Conservation (phyloP, 2,113 vertebrate species). For the Andinoacara biseriatus region DNA sequence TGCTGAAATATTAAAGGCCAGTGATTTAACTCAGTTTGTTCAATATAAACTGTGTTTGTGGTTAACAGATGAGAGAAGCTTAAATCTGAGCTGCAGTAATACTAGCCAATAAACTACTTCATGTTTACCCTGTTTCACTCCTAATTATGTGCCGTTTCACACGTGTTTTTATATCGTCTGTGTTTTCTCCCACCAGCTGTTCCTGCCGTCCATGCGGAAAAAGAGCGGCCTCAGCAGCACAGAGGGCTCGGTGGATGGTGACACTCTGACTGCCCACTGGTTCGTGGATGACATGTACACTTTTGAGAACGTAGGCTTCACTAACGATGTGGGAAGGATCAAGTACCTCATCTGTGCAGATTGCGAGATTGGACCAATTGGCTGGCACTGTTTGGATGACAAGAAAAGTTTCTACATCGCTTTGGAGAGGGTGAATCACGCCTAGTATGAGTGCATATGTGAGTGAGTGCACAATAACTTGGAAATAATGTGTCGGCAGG, state of each 20-base stretch:
- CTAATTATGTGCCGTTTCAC: background rate
- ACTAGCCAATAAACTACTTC: background rate
- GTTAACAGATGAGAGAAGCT: background rate
- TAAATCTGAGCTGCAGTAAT: background rate
- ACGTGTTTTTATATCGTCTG: background rate
- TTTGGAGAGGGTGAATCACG: conserved; percentile 90
- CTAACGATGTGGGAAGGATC: conserved; percentile 92
- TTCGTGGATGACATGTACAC: conserved; percentile 93
- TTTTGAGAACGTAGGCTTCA: conserved; percentile 97
- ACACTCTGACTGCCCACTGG: conserved; percentile 90
- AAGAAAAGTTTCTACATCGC: conserved; percentile 94
- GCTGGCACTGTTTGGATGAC: conserved; percentile 96
- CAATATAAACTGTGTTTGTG: background rate
- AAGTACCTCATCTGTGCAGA: conserved; percentile 97
- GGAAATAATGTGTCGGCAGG: conserved; percentile 14
- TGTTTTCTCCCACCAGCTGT: conserved; percentile 80
- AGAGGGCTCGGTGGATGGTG: conserved; percentile 81
- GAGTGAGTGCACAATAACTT: conserved; percentile 35
- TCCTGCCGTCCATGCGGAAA: conserved; percentile 92
- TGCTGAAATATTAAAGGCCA: background rate
- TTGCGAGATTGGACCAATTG: conserved; percentile 97
- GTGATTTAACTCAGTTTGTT: background rate
- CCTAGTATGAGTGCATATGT: conserved; percentile 67
- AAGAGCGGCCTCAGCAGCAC: conserved; percentile 80
- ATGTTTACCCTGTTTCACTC: background rate